Evolutionary conservation across 2,797 vertebrate species (phyloP).

Genomic region (Gorsachius magnificus): DNA sequence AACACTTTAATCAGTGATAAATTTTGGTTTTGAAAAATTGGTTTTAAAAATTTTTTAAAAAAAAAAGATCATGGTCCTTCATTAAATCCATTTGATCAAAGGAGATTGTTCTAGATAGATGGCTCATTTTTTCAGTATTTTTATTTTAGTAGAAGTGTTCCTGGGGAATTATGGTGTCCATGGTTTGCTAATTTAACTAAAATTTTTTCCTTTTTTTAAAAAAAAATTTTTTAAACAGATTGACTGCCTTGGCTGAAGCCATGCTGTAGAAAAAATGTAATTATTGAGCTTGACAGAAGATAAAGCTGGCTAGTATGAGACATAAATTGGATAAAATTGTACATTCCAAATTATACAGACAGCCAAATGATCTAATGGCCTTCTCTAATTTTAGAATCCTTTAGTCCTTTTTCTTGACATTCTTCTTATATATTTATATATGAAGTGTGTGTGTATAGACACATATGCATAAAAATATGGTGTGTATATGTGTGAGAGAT

Average conservation of each 20-base stretch:
- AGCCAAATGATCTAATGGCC: neutral
- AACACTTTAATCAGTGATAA: no score
- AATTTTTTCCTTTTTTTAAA: no score
- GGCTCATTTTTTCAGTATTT: neutral
- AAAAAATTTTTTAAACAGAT: no score
- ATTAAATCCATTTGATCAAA: conserved; percentile 11
- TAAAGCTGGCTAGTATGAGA: neutral
- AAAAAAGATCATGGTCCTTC: neutral
- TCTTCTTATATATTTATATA: neutral
- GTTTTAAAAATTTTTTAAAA: no score
- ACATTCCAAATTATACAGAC: neutral
- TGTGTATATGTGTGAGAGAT: neutral
- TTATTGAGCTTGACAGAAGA: neutral
- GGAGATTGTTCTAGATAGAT: neutral
- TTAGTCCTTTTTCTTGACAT: neutral
- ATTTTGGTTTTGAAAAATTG: no score
- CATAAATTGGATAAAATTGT: neutral
- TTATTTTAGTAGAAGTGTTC: neutral
- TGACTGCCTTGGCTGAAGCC: neutral
- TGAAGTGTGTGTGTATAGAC: neutral
- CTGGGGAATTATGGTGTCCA: neutral
- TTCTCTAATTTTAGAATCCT: neutral
- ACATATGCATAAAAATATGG: neutral
- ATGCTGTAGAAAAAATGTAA: neutral
- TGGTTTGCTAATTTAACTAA: no score